Conservation (phyloP, 2,797 vertebrate genomes). For the Sarcoramphus papa region DNA sequence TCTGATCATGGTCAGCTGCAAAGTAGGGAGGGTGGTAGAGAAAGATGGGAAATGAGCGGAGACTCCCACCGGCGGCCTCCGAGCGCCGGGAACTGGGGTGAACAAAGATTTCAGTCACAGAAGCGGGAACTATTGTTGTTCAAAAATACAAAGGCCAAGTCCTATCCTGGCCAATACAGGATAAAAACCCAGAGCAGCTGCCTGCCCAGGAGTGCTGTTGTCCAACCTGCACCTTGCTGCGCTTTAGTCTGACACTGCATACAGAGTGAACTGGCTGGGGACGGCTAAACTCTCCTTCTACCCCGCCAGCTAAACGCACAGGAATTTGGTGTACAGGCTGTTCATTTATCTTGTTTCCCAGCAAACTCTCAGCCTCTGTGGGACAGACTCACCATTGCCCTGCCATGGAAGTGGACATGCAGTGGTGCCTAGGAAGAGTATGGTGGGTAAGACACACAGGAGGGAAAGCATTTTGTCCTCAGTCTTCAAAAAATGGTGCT, state of each 20-base stretch:
- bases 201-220: not conserved
- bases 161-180: not conserved
- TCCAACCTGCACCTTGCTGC: not conserved
- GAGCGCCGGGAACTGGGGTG: fast-evolving
- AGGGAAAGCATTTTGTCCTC: not conserved
- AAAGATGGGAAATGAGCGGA: not conserved
- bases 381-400: not conserved
- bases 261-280: not conserved
- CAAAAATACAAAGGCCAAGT: not conserved
- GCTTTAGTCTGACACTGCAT: not conserved
- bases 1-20: not conserved
- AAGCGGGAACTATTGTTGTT: not conserved
- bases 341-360: not conserved
- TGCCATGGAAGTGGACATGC: not conserved
- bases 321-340: not conserved
- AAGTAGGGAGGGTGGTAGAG: not conserved
- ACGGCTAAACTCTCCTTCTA: not conserved
- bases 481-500: not conserved
- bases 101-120: not conserved
- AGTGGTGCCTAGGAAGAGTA: not conserved
- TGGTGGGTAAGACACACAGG: not conserved
- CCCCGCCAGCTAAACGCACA: not conserved
- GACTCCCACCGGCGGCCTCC: not conserved
- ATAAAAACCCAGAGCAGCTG: not conserved
- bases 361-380: not conserved